Evolutionary conservation across 2,888 invertebrate species (phyloP).

Genomic region (Gryllus longicercus): DNA sequence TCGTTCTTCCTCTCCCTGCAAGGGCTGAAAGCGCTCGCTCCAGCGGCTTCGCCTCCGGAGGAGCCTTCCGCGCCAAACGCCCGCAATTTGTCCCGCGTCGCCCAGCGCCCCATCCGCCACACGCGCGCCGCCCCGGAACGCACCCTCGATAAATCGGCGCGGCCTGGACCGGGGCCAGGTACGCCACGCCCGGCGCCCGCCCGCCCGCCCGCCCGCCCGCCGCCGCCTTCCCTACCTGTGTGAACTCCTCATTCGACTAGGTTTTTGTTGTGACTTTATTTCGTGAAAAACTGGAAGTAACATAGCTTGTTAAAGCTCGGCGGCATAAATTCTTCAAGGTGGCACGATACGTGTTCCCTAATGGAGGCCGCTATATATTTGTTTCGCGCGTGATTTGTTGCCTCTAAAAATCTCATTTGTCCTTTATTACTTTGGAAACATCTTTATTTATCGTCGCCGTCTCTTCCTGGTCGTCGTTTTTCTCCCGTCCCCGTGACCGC

Average conservation of each 20-base stretch:
- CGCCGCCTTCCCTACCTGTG: background rate
- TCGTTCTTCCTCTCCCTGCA: too few species aligned
- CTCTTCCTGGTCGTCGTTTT: background rate
- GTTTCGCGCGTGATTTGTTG: conserved; percentile 23
- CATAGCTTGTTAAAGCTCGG: background rate
- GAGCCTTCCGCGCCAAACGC: background rate
- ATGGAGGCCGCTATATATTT: conserved; percentile 20
- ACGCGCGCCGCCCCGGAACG: background rate
- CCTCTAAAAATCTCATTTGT: conserved; percentile 26
- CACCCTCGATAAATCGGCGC: background rate
- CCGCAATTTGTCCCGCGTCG: background rate
- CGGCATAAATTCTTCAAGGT: conserved; percentile 17
- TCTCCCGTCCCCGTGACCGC: background rate
- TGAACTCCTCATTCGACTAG: background rate
- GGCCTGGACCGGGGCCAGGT: background rate
- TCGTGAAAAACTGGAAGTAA: conserved; percentile 17
- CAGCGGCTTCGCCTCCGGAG: too few species aligned
- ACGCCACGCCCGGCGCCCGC: background rate
- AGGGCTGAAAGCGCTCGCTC: too few species aligned
- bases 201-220: background rate
- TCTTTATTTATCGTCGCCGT: conserved; percentile 22
- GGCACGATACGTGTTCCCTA: conserved; percentile 17
- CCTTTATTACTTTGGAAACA: conserved; percentile 20
- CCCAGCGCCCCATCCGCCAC: background rate
- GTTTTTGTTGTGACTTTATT: conserved; percentile 8